These are phyloP conservation scores for Chalcis sispes DNA, from an alignment of 2,888 invertebrate species.

Conservation along the genomic window DNA sequence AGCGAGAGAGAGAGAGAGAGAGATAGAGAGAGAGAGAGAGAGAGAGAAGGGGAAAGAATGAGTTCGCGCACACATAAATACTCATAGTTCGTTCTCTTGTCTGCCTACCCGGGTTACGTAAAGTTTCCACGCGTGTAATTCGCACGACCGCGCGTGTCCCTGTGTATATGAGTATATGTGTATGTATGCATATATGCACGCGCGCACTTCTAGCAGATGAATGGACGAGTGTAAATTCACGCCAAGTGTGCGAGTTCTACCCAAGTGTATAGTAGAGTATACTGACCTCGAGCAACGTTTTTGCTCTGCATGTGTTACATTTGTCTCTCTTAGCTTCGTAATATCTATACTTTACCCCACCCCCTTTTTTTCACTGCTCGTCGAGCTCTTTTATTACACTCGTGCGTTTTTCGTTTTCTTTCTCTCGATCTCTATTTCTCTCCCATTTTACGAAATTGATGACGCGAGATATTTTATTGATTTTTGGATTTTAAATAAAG, in stretches of 20 bases:
- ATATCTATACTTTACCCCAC: constrained; percentile 13
- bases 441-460: no score
- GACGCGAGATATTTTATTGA: no score
- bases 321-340: constrained; percentile 17
- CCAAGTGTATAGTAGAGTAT: constrained; percentile 35
- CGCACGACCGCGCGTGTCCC: constrained; percentile 7
- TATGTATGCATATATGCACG: background rate
- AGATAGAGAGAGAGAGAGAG: no score
- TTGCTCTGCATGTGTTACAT: constrained; percentile 15
- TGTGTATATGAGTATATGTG: no score
- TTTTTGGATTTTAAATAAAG: no score
- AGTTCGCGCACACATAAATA: background rate
- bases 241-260: constrained; percentile 39
- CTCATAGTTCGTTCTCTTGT: no score
- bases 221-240: constrained; percentile 54
- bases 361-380: background rate
- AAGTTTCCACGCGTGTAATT: constrained; percentile 60
- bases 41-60: no score
- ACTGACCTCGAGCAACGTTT: constrained; percentile 56
- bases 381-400: background rate
- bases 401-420: background rate
- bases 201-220: constrained; percentile 23
- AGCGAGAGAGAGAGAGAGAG: no score
- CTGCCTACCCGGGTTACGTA: constrained; percentile 61
- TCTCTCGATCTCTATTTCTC: background rate